A percentile compares a stretch with the other conserved stretches of the same genome.
These are phyloP conservation scores for Protaetia brevitarsis DNA, from an alignment of 1,140 invertebrate species.

Conservation along the genomic window DNA sequence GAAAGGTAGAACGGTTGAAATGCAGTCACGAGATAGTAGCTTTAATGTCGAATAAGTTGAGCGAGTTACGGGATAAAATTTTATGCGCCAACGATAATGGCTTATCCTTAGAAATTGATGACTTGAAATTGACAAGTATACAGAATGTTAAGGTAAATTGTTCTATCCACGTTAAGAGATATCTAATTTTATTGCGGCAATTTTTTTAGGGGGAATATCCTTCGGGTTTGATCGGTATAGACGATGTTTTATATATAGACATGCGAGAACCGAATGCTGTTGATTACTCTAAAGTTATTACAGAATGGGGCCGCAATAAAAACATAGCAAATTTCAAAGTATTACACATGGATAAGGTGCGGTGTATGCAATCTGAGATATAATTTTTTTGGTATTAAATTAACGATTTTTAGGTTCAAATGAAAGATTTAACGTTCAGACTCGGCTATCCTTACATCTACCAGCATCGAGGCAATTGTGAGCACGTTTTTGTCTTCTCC, in stretches of 20 bases:
- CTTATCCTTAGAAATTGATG: slow-evolving; percentile 54
- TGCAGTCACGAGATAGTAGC: slow-evolving; percentile 52
- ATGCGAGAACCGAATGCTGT: slow-evolving; percentile 50
- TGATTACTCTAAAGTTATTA: slow-evolving; percentile 60
- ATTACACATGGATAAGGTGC: slow-evolving; percentile 54
- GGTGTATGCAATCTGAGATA: neutral
- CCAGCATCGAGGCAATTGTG: slow-evolving; percentile 84
- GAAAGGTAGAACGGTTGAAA: slow-evolving; percentile 28
- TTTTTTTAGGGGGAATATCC: slow-evolving; percentile 57
- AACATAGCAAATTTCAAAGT: slow-evolving; percentile 52
- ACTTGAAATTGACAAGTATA: slow-evolving; percentile 44
- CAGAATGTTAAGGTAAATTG: slow-evolving; percentile 51
- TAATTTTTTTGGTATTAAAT: neutral
- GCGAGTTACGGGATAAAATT: slow-evolving; percentile 57
- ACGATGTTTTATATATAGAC: slow-evolving; percentile 66
- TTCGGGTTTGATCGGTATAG: slow-evolving; percentile 66
- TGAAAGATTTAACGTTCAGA: slow-evolving; percentile 57
- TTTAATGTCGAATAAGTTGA: slow-evolving; percentile 55
- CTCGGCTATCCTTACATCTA: slow-evolving; percentile 67
- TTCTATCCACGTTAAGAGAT: slow-evolving; percentile 4
- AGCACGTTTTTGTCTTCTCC: slow-evolving; percentile 78
- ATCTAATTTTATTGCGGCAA: slow-evolving; percentile 17
- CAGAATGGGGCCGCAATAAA: slow-evolving; percentile 55
- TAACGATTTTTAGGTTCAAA: slow-evolving; percentile 40
- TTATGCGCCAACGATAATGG: slow-evolving; percentile 56